phyloP scores from a whole-genome alignment of 2,797 vertebrate species.

The Poeciliopsis infans region DNA sequence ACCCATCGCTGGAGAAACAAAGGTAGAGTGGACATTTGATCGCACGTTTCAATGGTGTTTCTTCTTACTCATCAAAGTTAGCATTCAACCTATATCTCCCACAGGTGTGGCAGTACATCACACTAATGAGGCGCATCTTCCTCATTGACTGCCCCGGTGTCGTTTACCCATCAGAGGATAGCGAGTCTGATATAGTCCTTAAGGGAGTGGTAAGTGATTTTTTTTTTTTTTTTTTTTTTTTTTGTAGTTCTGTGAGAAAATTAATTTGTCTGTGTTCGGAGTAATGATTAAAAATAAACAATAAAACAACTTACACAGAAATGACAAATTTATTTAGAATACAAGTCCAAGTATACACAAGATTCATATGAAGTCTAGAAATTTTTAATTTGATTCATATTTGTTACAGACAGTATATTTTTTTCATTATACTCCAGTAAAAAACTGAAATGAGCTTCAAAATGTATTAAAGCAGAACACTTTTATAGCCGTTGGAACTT shows the following conservation, averaged over 20 bases:
- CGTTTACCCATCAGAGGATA: slow-evolving; percentile 96
- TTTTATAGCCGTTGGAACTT: too few species aligned
- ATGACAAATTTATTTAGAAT: not conserved
- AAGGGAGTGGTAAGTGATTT: slow-evolving; percentile 92
- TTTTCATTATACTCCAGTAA: too few species aligned
- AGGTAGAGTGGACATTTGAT: slow-evolving; percentile 77
- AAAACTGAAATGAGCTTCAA: too few species aligned
- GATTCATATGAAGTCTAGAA: too few species aligned
- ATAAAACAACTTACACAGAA: not conserved
- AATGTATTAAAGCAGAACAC: too few species aligned
- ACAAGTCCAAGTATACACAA: not conserved
- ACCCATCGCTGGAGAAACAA: slow-evolving; percentile 96
- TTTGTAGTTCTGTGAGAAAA: not conserved
- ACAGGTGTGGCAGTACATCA: slow-evolving; percentile 99
- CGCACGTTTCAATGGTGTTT: not conserved
- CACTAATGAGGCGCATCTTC: slow-evolving; percentile 96
- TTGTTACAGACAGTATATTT: not conserved
- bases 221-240: not conserved
- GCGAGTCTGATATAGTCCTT: slow-evolving; percentile 93
- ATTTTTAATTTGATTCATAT: not conserved
- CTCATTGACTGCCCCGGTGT: slow-evolving; percentile 98
- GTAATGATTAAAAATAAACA: too few species aligned
- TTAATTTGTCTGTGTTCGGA: not conserved
- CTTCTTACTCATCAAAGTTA: not conserved
- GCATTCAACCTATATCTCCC: not conserved